phyloP scores from a whole-genome alignment of 1,140 invertebrate genomes.

The Patella vulgata region DNA sequence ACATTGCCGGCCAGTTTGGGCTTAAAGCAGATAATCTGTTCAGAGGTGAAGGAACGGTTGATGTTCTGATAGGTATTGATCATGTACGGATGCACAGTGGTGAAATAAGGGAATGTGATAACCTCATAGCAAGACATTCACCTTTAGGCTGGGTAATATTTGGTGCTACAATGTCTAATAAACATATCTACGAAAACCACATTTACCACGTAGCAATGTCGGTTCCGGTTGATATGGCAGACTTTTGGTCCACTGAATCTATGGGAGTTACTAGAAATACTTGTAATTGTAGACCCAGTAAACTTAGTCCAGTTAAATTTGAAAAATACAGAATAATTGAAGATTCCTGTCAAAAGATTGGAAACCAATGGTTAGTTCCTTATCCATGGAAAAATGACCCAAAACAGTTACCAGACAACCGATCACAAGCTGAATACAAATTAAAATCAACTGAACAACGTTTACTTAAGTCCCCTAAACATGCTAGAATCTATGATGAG shows the following conservation, averaged over 20 bases:
- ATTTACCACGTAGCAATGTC: too few species aligned
- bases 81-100: too few species aligned
- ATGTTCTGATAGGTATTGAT: too few species aligned
- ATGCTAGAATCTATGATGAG: conserved; percentile 15
- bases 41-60: not conserved
- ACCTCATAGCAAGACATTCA: too few species aligned
- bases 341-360: conserved; percentile 1
- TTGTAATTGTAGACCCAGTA: conserved; percentile 11
- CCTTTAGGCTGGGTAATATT: too few species aligned
- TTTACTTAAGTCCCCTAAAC: conserved; percentile 1
- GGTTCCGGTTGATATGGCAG: not conserved
- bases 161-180: too few species aligned
- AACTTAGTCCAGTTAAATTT: conserved; percentile 2
- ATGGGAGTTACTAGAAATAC: conserved; percentile 1
- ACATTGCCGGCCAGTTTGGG: not conserved
- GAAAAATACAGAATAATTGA: conserved; percentile 7
- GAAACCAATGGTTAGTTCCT: conserved; percentile 9
- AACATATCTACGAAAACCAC: too few species aligned
- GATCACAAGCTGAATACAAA: conserved; percentile 7
- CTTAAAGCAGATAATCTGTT: conserved; percentile 1
- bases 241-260: conserved; percentile 6
- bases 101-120: too few species aligned
- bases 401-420: conserved; percentile 12
- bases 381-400: conserved; percentile 24
- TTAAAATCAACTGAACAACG: conserved; percentile 14